A percentile compares a stretch with the other conserved stretches of the same genome.
Conservation (phyloP, 2,113 vertebrate species). For the Nematolebias whitei region DNA sequence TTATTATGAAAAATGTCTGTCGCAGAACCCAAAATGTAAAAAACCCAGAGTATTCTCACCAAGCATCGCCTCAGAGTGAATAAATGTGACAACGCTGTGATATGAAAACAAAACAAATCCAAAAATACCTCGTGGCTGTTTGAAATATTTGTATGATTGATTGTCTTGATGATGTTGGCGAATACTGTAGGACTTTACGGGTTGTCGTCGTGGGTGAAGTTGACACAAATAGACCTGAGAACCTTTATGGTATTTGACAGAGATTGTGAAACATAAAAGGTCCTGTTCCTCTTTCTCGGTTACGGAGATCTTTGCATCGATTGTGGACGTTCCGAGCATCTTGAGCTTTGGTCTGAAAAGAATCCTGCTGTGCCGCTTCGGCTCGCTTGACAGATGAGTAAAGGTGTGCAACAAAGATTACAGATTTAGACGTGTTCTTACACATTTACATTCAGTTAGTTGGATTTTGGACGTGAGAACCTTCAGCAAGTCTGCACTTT, state of each 20-base stretch:
- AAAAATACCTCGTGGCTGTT: background rate
- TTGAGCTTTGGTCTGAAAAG: conserved; percentile 48
- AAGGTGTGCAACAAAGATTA: conserved; percentile 60
- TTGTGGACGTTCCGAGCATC: conserved; percentile 50
- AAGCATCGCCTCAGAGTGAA: background rate
- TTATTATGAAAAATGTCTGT: background rate
- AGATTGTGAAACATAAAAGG: background rate
- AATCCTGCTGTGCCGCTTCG: conserved; percentile 53
- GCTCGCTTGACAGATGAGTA: conserved; percentile 76
- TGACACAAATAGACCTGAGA: conserved; percentile 1
- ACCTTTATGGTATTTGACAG: background rate
- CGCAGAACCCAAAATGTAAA: background rate
- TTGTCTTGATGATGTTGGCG: background rate
- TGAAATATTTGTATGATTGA: background rate
- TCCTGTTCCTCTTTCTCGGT: too few species aligned
- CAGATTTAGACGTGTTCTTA: conserved; percentile 30
- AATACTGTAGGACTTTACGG: background rate
- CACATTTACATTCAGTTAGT: conserved; percentile 47
- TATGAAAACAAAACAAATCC: background rate
- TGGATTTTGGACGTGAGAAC: conserved; percentile 24
- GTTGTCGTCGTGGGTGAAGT: background rate
- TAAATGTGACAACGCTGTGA: background rate
- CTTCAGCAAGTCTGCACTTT: conserved; percentile 14
- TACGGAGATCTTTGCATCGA: conserved; percentile 44
- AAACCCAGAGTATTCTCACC: background rate